Base-by-base conservation (phyloP, 2,888 invertebrate genomes). In the Marronus borbonicus region DNA sequence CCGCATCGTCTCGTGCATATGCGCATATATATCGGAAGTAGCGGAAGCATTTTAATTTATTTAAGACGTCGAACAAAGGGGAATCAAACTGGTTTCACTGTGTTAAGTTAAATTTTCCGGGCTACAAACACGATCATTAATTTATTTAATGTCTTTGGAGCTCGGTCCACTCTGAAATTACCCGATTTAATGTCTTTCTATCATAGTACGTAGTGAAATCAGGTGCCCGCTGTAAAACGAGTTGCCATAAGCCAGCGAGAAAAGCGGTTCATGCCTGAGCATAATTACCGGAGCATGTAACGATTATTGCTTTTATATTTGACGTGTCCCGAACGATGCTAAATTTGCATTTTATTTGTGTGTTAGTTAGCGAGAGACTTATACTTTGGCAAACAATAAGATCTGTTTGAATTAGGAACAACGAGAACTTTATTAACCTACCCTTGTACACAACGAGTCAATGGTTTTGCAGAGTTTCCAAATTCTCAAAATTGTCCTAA, bases 141-240 rank as follows among this genome's bases (percentile, higher is more conserved):
- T 83, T 83, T 82, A 84, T 85, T 84, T 85, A 84, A 85, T 84
- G 83, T 81, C 82, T 55, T 44, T 17, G 80, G 76, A 81, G 84
- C 84, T 84, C 82, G 82, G 82, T 82, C 81, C 81, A 66, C 44
- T 66, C 28, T 17, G 66, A 80, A 83, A 82, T 83, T 81, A 81
- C 83, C 76, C 81, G 78, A 81, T 83, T 83, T 83, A 82, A 83
- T 83, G 82, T 39, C 82, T 81, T 81, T 81, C 84, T 84, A 85
- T 85, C 84, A 84, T 83, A 84, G 82, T 83, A 44, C 44, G 44
- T 12, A 84, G 82, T 84, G 83, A 85, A 85, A 85, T 85, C 85
- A 85, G 84, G 84, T 84, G 81, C 80, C 66, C 79, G 84, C 83
- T 81, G 81, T 85, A 84, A 85, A 85, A 85, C 81, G 83, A 83